phyloP scores from a whole-genome alignment of 2,888 invertebrate species.

The Dyspetes luteomarginatus region DNA sequence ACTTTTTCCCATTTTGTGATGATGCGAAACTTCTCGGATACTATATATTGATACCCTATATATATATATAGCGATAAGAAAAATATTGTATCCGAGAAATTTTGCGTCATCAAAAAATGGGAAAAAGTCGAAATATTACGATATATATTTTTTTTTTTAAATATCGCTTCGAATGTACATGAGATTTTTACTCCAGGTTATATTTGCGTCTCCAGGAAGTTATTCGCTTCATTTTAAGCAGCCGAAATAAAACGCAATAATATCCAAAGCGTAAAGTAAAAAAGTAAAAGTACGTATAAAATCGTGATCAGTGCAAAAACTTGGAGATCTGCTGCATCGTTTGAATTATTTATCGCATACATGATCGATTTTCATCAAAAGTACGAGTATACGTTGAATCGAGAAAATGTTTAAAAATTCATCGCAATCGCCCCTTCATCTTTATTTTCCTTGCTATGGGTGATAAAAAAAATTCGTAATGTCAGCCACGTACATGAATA shows the following conservation, averaged over 20 bases:
- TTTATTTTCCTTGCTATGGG: too few relatives aligned
- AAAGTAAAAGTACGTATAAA: not conserved
- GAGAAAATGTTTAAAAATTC: not conserved
- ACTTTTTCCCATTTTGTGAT: too few relatives aligned
- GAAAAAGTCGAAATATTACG: too few relatives aligned
- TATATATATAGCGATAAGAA: too few relatives aligned
- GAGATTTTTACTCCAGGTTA: not conserved
- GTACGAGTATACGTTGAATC: not conserved
- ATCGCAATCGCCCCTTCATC: too few relatives aligned
- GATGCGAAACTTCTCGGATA: too few relatives aligned
- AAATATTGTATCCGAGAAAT: too few relatives aligned
- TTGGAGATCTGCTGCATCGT: not conserved
- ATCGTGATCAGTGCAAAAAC: not conserved
- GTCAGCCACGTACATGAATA: too few relatives aligned
- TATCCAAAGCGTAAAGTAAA: not conserved
- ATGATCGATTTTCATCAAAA: not conserved
- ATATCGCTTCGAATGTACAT: not conserved
- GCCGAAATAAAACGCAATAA: not conserved
- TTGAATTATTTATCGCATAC: not conserved
- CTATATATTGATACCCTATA: too few relatives aligned
- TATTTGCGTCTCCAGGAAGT: not conserved
- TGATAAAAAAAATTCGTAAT: too few relatives aligned
- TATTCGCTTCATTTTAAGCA: not conserved
- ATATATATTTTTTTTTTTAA: too few relatives aligned
- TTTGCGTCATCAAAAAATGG: too few relatives aligned